Conservation (phyloP, 2,113 vertebrate genomes). For the Centropus unirufus region DNA sequence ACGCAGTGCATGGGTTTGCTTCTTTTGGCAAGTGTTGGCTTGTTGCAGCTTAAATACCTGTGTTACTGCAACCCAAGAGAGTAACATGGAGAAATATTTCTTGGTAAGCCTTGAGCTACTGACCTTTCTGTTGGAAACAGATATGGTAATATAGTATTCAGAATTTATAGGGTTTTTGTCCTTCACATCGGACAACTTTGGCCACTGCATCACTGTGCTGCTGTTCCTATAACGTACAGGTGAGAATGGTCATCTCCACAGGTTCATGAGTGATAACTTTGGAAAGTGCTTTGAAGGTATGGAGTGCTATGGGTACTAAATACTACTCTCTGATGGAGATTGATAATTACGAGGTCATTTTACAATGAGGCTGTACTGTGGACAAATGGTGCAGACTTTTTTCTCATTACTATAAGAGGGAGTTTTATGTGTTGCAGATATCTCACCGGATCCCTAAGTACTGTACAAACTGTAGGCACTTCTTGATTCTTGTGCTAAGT, state of each 20-base stretch:
- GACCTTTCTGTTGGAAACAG: neutral
- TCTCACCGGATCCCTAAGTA: neutral
- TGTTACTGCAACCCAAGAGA: neutral
- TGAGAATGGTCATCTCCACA: neutral
- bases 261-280: neutral
- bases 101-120: neutral
- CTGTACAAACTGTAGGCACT: neutral
- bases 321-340: neutral
- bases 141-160: neutral
- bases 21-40: neutral
- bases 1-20: neutral
- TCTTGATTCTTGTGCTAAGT: neutral
- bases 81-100: neutral
- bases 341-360: neutral
- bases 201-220: neutral
- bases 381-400: neutral
- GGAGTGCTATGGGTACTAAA: neutral
- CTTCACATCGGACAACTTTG: neutral
- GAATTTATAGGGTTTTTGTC: neutral
- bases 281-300: neutral
- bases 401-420: neutral
- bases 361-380: neutral
- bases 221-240: neutral
- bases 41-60: neutral
- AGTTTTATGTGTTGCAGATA: neutral